Evolutionary conservation across 2,888 invertebrate genomes (phyloP).

Genomic region (Gasteruption jaculator): DNA sequence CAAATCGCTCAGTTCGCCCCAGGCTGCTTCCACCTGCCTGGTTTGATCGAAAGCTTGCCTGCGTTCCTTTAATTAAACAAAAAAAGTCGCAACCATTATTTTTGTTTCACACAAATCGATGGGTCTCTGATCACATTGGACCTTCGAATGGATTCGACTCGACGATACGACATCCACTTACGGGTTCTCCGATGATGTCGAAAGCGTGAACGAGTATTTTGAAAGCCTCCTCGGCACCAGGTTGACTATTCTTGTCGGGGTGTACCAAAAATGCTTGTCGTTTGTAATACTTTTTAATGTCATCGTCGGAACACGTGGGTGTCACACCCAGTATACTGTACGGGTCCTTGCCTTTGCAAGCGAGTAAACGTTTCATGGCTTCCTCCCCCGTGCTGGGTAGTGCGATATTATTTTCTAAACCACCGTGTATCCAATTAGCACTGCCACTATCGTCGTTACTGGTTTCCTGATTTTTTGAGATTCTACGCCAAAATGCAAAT

Average conservation of each 20-base stretch:
- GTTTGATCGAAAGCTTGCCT: constrained; percentile 71
- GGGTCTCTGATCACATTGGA: background rate
- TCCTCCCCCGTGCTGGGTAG: constrained; percentile 90
- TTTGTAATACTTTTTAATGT: constrained; percentile 91
- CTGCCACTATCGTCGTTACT: constrained; percentile 50
- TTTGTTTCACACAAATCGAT: background rate
- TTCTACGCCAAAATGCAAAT: constrained; percentile 59
- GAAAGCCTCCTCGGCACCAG: constrained; percentile 94
- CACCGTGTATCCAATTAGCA: constrained; percentile 53
- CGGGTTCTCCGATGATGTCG: constrained; percentile 89
- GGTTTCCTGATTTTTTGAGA: constrained; percentile 51
- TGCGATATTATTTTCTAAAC: constrained; percentile 68
- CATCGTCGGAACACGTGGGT: constrained; percentile 84
- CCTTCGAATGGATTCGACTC: background rate
- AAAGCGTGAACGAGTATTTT: constrained; percentile 94
- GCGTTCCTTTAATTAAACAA: constrained; percentile 64
- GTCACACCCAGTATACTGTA: constrained; percentile 90
- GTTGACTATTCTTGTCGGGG: constrained; percentile 93
- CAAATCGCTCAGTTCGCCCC: constrained; percentile 83
- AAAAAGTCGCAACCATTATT: too few species aligned
- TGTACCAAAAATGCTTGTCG: constrained; percentile 91
- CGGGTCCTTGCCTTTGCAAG: constrained; percentile 94
- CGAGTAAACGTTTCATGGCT: constrained; percentile 87
- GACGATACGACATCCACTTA: constrained; percentile 47
- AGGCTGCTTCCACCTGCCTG: constrained; percentile 77